phyloP scores from a whole-genome alignment of 2,797 vertebrate genomes.

The Valencia hispanica region DNA sequence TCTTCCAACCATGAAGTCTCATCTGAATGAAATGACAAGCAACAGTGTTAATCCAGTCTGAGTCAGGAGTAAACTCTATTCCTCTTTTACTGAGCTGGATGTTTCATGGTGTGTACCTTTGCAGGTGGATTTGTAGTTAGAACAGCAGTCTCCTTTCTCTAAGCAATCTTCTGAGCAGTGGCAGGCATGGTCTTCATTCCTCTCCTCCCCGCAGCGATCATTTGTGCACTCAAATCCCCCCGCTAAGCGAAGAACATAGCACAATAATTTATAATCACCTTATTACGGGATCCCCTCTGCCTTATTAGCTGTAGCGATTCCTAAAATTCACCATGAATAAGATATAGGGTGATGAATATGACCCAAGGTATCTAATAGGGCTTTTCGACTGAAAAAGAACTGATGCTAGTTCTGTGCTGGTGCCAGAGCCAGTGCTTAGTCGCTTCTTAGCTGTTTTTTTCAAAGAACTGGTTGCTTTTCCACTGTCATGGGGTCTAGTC shows the following conservation, averaged over 20 bases:
- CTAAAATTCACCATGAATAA: not conserved
- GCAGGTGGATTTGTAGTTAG: conserved; percentile 92
- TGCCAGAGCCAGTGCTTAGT: no score
- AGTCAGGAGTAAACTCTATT: not conserved
- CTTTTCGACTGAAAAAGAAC: no score
- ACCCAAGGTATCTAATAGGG: not conserved
- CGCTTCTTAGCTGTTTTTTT: no score
- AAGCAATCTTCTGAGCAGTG: conserved; percentile 96
- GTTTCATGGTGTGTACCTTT: conserved; percentile 76
- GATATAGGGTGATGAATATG: not conserved
- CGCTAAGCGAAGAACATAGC: conserved; percentile 67
- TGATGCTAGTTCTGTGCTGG: no score
- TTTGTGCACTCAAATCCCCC: conserved; percentile 91
- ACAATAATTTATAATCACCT: not conserved
- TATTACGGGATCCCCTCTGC: not conserved
- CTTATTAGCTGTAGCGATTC: not conserved
- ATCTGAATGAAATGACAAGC: conserved; percentile 71
- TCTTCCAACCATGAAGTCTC: conserved; percentile 90
- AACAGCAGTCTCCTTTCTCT: conserved; percentile 92
- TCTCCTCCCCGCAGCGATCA: conserved; percentile 90
- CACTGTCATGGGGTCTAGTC: no score
- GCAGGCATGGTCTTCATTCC: conserved; percentile 89
- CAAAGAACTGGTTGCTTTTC: no score
- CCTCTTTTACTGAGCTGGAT: rapidly evolving
- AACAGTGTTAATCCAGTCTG: not conserved